These are phyloP conservation scores for Capra hircus DNA, from an alignment of 2,113 vertebrate genomes.

Conservation along the genomic window DNA sequence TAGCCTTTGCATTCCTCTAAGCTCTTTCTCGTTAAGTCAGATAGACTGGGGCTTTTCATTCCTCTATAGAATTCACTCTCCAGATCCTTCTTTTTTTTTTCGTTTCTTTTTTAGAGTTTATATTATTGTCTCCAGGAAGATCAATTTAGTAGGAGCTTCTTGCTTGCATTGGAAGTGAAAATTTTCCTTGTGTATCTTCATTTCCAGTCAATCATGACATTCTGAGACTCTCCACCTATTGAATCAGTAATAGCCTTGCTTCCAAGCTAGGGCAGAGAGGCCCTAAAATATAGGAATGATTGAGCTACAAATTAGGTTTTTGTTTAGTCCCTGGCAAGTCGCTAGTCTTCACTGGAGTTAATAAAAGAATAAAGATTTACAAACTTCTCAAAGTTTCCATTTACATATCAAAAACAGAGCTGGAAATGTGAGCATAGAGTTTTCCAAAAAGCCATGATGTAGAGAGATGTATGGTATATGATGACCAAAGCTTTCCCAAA, in stretches of 20 bases:
- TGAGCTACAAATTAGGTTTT: neutral
- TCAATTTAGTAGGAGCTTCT: neutral
- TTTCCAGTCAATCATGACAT: neutral
- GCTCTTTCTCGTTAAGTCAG: neutral
- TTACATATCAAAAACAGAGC: neutral
- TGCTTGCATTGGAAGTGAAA: neutral
- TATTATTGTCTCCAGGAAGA: neutral
- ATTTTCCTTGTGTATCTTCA: neutral
- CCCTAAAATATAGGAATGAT: neutral
- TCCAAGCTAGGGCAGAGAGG: neutral
- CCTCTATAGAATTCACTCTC: neutral
- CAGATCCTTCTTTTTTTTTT: neutral
- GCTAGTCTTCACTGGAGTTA: neutral
- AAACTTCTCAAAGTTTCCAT: neutral
- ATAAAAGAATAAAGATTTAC: neutral
- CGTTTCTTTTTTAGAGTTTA: neutral
- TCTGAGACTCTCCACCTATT: neutral
- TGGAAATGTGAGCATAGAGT: neutral
- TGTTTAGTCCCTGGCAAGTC: neutral
- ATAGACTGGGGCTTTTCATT: neutral
- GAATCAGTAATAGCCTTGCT: neutral
- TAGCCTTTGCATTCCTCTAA: neutral
- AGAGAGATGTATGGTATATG: neutral
- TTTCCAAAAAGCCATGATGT: neutral
- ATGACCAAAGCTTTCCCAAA: neutral